Evolutionary conservation across 1,140 invertebrate species (phyloP), one percentile per base, ranked within the genome.

Genomic region (Dreissena rostriformis): DNA sequence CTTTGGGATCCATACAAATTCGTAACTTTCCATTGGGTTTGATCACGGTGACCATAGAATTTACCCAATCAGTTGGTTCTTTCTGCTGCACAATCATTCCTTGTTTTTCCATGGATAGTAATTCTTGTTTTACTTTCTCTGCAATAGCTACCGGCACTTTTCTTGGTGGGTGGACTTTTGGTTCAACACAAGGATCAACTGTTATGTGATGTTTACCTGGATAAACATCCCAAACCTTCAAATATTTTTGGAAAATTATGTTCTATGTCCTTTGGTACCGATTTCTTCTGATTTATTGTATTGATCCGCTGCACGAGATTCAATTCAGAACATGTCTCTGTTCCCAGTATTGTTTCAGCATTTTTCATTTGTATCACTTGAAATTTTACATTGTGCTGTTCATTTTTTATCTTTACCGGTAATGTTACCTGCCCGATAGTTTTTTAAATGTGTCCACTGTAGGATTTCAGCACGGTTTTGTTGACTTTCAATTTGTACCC

Each of bases 1-100:
- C 90, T 61, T 85, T 89, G 5, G 94, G 94, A 89, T 95, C 94
- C 22, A 95, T 75, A 87, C 94, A 95, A 29, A 95, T 88, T 75
- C 94, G 84, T 17, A 95, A 70, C 51, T 91, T 83, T 49, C 90
- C 91, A 76, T 87, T 75, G 52, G 39, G 74, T 51, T 86, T 87
- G 12, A 68, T 15, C 10, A 76, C 68, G 19, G 79, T 74, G 4
- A 85, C 77, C 28, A 86, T 78, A 6, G 79, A 70, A 53, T 85
- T 86, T 4, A 88, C 87, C 87, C 82, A 86, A 17, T 86, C 72
- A 55, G 85, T 86, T 0, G 87, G 87, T 70, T 86, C 66, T 7
- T 67, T 24, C 14, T 85, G 72, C 24, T 86, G 77, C 0, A 24
- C 15, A 17, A 87, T 82, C 1, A 85, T 63, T 15, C 76, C 83